Percentiles rank a stretch among this genome's conserved stretches.
Evolutionary conservation across 2,888 invertebrate species (phyloP).

Genomic region (Amitus sp.): DNA sequence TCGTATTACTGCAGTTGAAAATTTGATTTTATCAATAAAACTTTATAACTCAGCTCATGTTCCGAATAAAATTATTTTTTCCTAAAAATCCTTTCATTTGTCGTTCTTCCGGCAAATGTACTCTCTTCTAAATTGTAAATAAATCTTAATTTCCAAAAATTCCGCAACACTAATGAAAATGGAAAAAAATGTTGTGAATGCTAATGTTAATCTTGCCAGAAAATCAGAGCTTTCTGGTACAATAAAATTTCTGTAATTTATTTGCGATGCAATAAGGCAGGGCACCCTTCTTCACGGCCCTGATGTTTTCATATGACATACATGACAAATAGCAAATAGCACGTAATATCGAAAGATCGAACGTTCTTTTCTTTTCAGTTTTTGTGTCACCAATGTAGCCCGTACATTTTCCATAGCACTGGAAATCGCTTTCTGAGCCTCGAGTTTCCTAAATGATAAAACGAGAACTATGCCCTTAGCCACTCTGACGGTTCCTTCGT

Average conservation of each 20-base stretch:
- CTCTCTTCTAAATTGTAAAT: too few relatives aligned
- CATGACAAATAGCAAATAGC: constrained; percentile 1
- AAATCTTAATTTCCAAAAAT: too few relatives aligned
- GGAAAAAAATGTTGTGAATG: too few relatives aligned
- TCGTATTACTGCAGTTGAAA: too few relatives aligned
- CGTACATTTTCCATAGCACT: not conserved
- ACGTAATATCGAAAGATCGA: constrained; percentile 21
- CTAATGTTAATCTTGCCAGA: not conserved
- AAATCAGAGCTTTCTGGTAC: too few relatives aligned
- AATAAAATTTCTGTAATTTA: too few relatives aligned
- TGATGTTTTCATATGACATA: constrained; percentile 33
- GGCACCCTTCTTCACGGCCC: constrained; percentile 8
- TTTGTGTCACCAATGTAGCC: constrained; percentile 25
- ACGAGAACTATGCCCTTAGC: constrained; percentile 58
- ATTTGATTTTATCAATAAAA: too few relatives aligned
- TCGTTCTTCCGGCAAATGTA: too few relatives aligned
- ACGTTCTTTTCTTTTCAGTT: constrained; percentile 14
- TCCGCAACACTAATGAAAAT: too few relatives aligned
- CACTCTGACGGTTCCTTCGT: constrained; percentile 61
- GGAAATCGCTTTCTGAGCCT: not conserved
- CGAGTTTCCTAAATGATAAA: not conserved
- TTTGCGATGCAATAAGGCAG: not conserved
- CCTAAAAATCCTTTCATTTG: too few relatives aligned
- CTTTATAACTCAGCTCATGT: too few relatives aligned
- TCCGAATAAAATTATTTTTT: too few relatives aligned